Conservation (phyloP, 2,888 invertebrate species). For the Callimorpha dominula region DNA sequence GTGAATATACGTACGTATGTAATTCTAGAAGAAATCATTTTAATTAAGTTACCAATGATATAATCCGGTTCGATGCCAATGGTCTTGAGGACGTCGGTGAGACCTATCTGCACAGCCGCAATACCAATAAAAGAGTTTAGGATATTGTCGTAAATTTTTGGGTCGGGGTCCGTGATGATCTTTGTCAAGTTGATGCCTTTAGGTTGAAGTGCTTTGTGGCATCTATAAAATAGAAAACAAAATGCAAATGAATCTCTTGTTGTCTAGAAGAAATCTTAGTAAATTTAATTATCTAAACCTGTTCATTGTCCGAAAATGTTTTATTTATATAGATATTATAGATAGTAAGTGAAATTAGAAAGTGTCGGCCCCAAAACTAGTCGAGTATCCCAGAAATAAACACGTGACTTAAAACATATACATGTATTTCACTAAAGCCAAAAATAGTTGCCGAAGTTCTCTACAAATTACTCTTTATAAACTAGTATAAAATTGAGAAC, state of each 20-base stretch:
- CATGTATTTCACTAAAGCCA: no score
- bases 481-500: no score
- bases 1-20: no score
- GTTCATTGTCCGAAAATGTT: background rate
- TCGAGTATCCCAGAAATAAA: no score
- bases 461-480: no score
- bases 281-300: background rate
- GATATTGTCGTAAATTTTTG: constrained; percentile 89
- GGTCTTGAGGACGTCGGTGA: constrained; percentile 83
- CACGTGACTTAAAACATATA: no score
- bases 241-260: background rate
- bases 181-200: constrained; percentile 89
- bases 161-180: constrained; percentile 87
- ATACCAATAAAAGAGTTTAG: constrained; percentile 91
- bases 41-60: constrained; percentile 74
- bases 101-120: constrained; percentile 89
- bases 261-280: background rate
- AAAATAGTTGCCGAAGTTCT: no score
- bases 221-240: constrained; percentile 64
- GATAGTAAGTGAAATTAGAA: no score
- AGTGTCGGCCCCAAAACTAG: no score
- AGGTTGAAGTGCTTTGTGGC: constrained; percentile 88
- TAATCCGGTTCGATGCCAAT: constrained; percentile 81
- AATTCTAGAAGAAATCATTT: background rate
- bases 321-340: no score